Percentiles rank a stretch among this genome's conserved stretches.
Evolutionary conservation across 2,113 vertebrate species (phyloP).

Genomic region (Typhlomys cinereus): DNA sequence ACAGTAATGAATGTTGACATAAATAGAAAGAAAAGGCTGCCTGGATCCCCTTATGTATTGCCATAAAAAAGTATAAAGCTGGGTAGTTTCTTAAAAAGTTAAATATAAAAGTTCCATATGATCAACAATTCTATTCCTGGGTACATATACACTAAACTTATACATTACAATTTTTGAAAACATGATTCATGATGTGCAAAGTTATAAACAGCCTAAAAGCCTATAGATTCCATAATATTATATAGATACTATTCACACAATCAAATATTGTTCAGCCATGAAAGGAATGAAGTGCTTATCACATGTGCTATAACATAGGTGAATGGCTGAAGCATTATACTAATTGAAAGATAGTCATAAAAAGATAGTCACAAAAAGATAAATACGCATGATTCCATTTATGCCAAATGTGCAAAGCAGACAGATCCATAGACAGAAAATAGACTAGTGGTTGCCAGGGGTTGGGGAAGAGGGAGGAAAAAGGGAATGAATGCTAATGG

Average conservation of each 20-base stretch:
- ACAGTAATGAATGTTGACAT: background rate
- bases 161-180: background rate
- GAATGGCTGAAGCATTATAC: background rate
- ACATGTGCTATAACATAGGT: background rate
- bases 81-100: background rate
- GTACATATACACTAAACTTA: constrained; percentile 1
- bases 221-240: background rate
- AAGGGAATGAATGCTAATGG: background rate
- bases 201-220: background rate
- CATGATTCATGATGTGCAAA: constrained; percentile 7
- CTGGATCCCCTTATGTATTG: background rate
- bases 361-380: background rate
- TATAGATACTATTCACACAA: background rate
- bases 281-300: constrained; percentile 33
- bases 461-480: background rate
- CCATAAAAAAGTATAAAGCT: background rate
- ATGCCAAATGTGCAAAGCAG: background rate
- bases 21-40: background rate
- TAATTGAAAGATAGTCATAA: too few species aligned
- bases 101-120: background rate
- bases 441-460: background rate
- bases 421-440: background rate
- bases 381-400: background rate
- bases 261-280: constrained; percentile 13
- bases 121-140: background rate